Base-by-base conservation (phyloP, 2,888 invertebrate species). In the Balanococcus diminutus region DNA sequence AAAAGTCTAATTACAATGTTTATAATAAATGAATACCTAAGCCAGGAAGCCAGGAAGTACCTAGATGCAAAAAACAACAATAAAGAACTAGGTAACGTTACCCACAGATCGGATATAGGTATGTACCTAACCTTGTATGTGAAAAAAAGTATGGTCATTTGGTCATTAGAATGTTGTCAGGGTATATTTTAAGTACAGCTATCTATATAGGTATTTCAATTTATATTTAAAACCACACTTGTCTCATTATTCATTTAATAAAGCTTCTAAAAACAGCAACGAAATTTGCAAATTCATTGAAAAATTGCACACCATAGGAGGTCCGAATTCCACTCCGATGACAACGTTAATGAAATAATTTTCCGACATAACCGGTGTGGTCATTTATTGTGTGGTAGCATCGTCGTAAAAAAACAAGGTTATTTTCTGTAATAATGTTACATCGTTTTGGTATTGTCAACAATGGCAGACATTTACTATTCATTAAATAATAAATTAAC, bases 381-480 rank as follows among this genome's bases (percentile, higher is more conserved):
- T 75, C 32, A 75, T 75, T 75, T n/a, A 32, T n/a, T 32, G n/a
- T 19, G 32, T 1, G n/a, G n/a, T 32, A 32, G 31, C n/a, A n/a
- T 31, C 32, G 75, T 31, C 32, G 75, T 32, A 32, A 75, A 75
- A 56, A 75, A 75, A 75, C 75, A 75, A 75, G 75, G 75, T 75
- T 32, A 75, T 32, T 75, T 75, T 32, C 31, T 4, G 51, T 51
- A 51, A 51, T 51, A 51, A 51, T 19, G 51, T 51, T 51, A 51
- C 51, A 51, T 51, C 51, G 51, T 51, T n/a, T 51, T 19, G 51
- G 51, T 51, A 51, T 51, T 51, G 19, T 51, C 51, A 51, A 51
- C 51, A 51, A 51, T 51, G 51, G 51, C n/a, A n/a, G 19, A 51
- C 51, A 9, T 51, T 51, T 19, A 19, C 19, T 42, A 51, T 19